Evolutionary conservation across 1,140 invertebrate genomes (phyloP).

Genomic region (Ceratina australensis): DNA sequence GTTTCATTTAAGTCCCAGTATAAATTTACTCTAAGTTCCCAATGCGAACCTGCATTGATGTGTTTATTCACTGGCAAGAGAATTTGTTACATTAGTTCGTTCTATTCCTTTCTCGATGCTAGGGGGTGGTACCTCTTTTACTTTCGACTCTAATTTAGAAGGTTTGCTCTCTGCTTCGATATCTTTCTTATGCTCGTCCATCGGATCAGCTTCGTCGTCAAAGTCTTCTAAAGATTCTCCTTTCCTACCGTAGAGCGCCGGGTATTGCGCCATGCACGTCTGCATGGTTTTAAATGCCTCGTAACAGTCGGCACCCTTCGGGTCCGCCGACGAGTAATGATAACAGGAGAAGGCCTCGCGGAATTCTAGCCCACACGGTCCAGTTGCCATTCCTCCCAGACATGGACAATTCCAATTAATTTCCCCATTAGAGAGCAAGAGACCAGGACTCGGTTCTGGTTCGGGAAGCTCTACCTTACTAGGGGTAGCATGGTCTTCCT

Average conservation of each 20-base stretch:
- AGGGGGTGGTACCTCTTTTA: constrained; percentile 18
- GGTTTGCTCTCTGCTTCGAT: not conserved
- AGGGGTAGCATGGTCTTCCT: constrained; percentile 88
- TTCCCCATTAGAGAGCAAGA: constrained; percentile 92
- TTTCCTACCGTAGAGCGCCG: constrained; percentile 89
- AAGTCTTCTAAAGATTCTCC: constrained; percentile 75
- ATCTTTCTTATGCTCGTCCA: not conserved
- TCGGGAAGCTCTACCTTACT: constrained; percentile 87
- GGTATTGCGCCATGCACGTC: constrained; percentile 94
- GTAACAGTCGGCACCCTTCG: constrained; percentile 94
- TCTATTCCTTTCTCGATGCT: constrained; percentile 51
- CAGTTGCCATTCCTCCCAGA: constrained; percentile 96
- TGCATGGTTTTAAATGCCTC: constrained; percentile 95
- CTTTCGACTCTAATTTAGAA: constrained; percentile 20
- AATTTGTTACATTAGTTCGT: constrained; percentile 41
- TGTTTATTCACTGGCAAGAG: constrained; percentile 4
- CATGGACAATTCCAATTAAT: constrained; percentile 99
- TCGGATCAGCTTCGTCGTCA: not conserved
- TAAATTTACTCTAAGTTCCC: constrained; percentile 17
- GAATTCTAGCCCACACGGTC: constrained; percentile 96
- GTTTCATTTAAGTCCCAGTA: constrained; percentile 28
- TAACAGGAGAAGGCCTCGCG: constrained; percentile 97
- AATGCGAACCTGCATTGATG: not conserved
- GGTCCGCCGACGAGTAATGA: constrained; percentile 89
- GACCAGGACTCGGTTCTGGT: constrained; percentile 87